Base-by-base conservation (phyloP, 2,113 vertebrate species). In the Greenwoodochromis staneri region DNA sequence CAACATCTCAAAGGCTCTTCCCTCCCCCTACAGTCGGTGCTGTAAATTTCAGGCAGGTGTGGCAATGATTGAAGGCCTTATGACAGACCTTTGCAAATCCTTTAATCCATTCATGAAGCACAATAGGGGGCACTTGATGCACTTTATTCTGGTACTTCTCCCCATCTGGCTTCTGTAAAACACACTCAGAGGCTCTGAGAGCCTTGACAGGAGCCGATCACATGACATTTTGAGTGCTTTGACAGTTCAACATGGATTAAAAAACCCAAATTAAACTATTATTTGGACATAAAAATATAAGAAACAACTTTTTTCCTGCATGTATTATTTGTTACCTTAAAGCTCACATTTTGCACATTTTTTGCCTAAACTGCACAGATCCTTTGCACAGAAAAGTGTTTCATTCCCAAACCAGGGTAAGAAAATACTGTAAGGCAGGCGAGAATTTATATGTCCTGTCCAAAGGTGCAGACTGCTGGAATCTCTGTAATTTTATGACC, bases 31-130 rank as follows among this genome's bases (percentile, higher is more conserved):
- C 80, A 73, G 89, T 89, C 81, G 17, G 85, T 55, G 53, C 17
- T 49, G 73, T 95, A 95, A 88, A 91, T 93, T 87, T 90, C 42
- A 82, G 53, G 85, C 45, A 40, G 91, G 91, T 85, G 89, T 88
- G 94, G 92, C 81, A 92, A 51, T 96, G 96, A 97, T 93, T 94
- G 96, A 96, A 93, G 89, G 94, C 93, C 91, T 89, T 88, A 85
- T 95, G 95, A 95, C 94, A 94, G 93, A 90, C 87, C 93, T 92
- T 91, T 91, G 89, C 96, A 94, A 97, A 97, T 95, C 96, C 95
- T 93, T 94, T 95, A 95, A 96, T 96, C 96, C 94, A 54, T 90
- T 91, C 86, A 90, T 89, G 85, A 89, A 91, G 95, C 94, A 95
- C 93, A 91, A 94, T 82, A 88, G 94, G 92, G 92, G 91, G 91